phyloP scores from a whole-genome alignment of 2,888 invertebrate species.

The Acanthosepion lycidas region DNA sequence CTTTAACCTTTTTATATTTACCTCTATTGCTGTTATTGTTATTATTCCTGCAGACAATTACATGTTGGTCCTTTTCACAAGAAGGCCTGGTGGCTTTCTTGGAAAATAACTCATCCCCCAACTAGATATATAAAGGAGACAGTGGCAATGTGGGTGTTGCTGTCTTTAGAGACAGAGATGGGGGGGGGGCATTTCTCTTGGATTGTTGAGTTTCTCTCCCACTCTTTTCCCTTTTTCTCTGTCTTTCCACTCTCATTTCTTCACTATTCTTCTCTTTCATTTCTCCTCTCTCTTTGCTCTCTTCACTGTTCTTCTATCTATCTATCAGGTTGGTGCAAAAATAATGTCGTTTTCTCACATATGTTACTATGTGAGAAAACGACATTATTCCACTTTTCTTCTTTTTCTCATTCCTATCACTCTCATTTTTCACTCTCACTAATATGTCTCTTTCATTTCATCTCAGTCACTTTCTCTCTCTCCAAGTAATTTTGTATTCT shows the following conservation, averaged over 20 bases:
- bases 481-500: not conserved
- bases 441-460: not conserved
- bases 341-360: too few species aligned
- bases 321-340: too few species aligned
- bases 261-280: not conserved
- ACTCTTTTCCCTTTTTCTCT: not conserved
- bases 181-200: not conserved
- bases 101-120: not conserved
- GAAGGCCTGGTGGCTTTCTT: not conserved
- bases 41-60: not conserved
- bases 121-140: not conserved
- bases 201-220: not conserved
- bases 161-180: not conserved
- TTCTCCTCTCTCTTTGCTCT: too few species aligned
- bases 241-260: not conserved
- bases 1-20: too few species aligned
- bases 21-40: not conserved
- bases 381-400: rapidly evolving
- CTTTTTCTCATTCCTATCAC: not conserved
- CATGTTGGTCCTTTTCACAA: not conserved
- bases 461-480: not conserved
- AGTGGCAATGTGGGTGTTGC: not conserved
- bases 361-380: too few species aligned
- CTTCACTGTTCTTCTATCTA: too few species aligned
- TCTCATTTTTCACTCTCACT: not conserved